phyloP scores from a whole-genome alignment of 2,888 invertebrate genomes.

The Mythimna impura region DNA sequence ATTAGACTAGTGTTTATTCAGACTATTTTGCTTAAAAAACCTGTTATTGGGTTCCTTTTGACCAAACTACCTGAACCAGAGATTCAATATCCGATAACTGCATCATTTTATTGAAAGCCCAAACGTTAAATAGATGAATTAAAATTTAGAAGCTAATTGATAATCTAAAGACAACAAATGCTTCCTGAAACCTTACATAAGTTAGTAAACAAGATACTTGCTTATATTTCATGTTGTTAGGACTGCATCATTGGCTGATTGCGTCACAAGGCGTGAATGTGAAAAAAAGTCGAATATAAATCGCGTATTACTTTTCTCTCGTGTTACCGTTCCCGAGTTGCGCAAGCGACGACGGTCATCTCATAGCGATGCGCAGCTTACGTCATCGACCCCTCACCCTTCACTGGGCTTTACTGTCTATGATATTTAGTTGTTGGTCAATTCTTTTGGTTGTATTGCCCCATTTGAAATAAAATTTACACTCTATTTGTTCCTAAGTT shows the following conservation, averaged over 20 bases:
- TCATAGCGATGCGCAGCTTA: constrained; percentile 56
- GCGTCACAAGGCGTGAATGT: constrained; percentile 50
- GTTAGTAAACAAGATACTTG: constrained; percentile 35
- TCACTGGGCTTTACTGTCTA: constrained; percentile 33
- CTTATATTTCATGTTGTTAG: constrained; percentile 50
- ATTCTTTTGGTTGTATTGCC: not conserved
- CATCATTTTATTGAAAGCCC: not conserved
- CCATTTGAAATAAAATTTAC: not conserved
- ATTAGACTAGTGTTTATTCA: no score
- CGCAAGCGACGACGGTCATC: constrained; percentile 56
- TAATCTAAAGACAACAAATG: constrained; percentile 13
- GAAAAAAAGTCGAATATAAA: constrained; percentile 58
- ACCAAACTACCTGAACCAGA: no score
- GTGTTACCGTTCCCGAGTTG: constrained; percentile 48
- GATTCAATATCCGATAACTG: no score
- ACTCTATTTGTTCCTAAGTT: no score
- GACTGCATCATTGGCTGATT: constrained; percentile 30
- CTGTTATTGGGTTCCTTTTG: not conserved
- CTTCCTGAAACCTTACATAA: constrained; percentile 56
- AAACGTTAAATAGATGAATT: not conserved
- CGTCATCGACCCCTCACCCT: constrained; percentile 59
- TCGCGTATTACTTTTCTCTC: constrained; percentile 46
- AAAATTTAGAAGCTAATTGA: constrained; percentile 15
- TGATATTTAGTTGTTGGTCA: not conserved
- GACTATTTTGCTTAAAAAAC: not conserved